A percentile compares a stretch with the other conserved stretches of the same genome.
These are phyloP conservation scores for Scaptomyza reducta DNA, from an alignment of 2,888 invertebrate genomes.

Conservation along the genomic window DNA sequence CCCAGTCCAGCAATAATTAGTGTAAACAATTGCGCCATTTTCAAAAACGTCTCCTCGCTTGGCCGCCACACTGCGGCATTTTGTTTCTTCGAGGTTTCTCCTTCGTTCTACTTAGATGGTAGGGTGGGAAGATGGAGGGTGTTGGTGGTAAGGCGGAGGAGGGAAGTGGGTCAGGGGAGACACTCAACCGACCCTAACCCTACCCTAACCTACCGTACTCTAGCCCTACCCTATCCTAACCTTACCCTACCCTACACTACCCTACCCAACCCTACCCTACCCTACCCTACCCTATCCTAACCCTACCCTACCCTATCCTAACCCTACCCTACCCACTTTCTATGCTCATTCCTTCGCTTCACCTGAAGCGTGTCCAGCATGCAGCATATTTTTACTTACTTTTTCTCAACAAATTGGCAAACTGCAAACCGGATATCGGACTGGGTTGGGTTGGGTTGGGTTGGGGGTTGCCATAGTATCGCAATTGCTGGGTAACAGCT, in stretches of 20 bases:
- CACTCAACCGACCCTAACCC: no score
- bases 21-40: conserved; percentile 75
- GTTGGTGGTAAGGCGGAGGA: neutral
- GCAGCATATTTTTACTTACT: conserved; percentile 44
- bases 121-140: no score
- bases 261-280: no score
- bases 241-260: no score
- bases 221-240: no score
- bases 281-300: no score
- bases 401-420: conserved; percentile 65
- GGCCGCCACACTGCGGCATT: conserved; percentile 53
- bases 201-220: no score
- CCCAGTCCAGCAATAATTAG: conserved; percentile 65
- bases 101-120: neutral
- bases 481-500: conserved; percentile 38
- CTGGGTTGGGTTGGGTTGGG: neutral
- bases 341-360: neutral
- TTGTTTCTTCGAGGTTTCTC: conserved; percentile 68
- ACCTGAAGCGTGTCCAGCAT: conserved; percentile 27
- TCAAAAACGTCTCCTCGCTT: neutral
- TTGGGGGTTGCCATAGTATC: conserved; percentile 50
- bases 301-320: no score
- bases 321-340: neutral
- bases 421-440: conserved; percentile 64
- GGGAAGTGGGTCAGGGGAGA: no score